Percentiles rank a stretch among this genome's conserved stretches.
These are phyloP conservation scores for Aepyceros melampus DNA, from an alignment of 2,113 vertebrate genomes.

Conservation along the genomic window DNA sequence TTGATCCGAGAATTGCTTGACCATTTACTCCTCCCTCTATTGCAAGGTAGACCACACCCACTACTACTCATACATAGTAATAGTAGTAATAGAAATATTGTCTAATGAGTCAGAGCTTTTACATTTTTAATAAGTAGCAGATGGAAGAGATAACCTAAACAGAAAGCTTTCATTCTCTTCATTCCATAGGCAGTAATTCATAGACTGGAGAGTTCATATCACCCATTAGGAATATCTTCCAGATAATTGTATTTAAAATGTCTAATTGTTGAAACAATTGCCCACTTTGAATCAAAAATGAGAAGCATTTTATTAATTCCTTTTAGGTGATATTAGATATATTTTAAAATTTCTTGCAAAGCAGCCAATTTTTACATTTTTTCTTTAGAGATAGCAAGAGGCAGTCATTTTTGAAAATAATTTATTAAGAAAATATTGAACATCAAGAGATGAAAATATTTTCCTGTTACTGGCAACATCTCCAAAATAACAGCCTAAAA, in stretches of 20 bases:
- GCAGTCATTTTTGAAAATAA: background rate
- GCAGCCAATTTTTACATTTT: background rate
- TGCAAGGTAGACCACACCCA: background rate
- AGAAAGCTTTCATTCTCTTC: background rate
- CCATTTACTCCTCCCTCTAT: background rate
- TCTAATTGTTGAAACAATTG: background rate
- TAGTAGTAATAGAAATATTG: background rate
- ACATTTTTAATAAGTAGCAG: background rate
- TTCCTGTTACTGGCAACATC: background rate
- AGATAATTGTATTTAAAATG: background rate
- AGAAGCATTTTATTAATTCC: background rate
- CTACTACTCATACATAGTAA: background rate
- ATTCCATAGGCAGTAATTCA: background rate
- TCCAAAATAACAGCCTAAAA: background rate
- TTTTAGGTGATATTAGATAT: background rate
- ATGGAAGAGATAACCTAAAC: background rate
- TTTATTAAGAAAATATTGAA: conserved; percentile 26
- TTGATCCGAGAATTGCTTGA: background rate
- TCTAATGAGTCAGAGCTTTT: background rate
- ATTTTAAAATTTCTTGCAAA: conserved; percentile 21
- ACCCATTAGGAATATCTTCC: background rate
- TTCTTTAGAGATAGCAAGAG: background rate
- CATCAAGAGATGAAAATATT: conserved; percentile 1
- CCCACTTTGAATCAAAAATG: background rate
- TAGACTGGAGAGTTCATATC: background rate